phyloP scores from a whole-genome alignment of 2,113 vertebrate species.

The Narcine bancroftii region DNA sequence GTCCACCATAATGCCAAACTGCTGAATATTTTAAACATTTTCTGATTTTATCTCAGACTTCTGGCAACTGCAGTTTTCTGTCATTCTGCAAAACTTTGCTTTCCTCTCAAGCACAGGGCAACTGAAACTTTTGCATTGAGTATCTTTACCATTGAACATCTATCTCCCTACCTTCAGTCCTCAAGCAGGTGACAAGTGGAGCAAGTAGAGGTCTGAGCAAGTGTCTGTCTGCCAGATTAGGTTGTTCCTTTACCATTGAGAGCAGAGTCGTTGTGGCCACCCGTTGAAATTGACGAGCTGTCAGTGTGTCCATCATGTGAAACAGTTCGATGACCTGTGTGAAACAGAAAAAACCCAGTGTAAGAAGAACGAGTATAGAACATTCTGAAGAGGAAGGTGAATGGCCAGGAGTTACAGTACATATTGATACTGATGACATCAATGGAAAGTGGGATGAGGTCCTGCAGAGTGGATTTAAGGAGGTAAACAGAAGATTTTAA shows the following conservation, averaged over 20 bases:
- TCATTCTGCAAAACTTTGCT: no score
- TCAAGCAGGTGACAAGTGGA: conserved; percentile 59
- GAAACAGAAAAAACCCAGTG: conserved; percentile 30
- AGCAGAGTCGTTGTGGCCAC: conserved; percentile 71
- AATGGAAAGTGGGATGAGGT: no score
- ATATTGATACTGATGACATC: no score
- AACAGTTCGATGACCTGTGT: conserved; percentile 79
- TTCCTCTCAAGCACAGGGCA: no score
- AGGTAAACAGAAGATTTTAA: neutral
- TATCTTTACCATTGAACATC: no score
- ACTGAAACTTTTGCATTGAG: no score
- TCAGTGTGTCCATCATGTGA: conserved; percentile 71
- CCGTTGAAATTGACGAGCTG: conserved; percentile 73
- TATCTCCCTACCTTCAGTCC: conserved; percentile 51
- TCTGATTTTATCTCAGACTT: no score
- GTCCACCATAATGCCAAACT: no score
- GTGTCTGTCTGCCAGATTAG: conserved; percentile 59
- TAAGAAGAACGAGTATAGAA: fast-evolving
- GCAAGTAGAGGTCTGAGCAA: conserved; percentile 68
- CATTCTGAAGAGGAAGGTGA: neutral
- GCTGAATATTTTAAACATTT: no score
- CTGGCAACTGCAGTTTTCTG: no score
- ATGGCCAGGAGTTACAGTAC: no score
- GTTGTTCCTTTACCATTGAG: conserved; percentile 61
- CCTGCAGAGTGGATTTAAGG: no score